Conservation (phyloP, 2,888 invertebrate species). For the Panorpa germanica region DNA sequence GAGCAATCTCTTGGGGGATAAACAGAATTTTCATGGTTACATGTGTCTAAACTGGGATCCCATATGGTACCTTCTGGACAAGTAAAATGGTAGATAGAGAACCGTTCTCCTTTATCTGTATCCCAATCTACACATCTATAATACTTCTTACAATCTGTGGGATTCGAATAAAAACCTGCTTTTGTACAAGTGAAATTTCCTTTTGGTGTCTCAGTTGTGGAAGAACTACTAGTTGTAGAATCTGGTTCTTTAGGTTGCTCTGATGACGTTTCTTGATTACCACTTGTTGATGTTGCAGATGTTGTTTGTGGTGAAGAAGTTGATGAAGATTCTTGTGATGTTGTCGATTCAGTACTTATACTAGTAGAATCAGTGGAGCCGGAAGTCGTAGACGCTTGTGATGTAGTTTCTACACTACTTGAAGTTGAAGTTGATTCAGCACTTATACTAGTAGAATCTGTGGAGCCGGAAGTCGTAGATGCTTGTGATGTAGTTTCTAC, state of each 20-base stretch:
- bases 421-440: constrained; percentile 12
- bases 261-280: constrained; percentile 6
- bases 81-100: constrained; percentile 42
- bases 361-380: too few relatives aligned
- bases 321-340: constrained; percentile 4
- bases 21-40: constrained; percentile 45
- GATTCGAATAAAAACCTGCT: constrained; percentile 40
- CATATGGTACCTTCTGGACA: constrained; percentile 54
- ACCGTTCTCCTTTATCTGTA: constrained; percentile 28
- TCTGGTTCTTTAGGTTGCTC: constrained; percentile 7
- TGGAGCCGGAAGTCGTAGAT: too few relatives aligned
- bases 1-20: constrained; percentile 32
- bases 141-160: constrained; percentile 41
- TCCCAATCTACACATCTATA: constrained; percentile 45
- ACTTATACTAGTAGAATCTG: constrained; percentile 7
- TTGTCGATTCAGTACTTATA: constrained; percentile 8
- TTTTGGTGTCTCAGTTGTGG: constrained; percentile 9
- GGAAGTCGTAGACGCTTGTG: too few relatives aligned
- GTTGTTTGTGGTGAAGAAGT: constrained; percentile 2
- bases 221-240: constrained; percentile 11
- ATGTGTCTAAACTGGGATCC: constrained; percentile 43
- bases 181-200: constrained; percentile 23
- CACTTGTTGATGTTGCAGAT: constrained; percentile 6
- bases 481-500: constrained; percentile 6
- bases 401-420: constrained; percentile 11